Evolutionary conservation across 2,113 vertebrate genomes (phyloP).

Genomic region (Orthonyx spaldingii): DNA sequence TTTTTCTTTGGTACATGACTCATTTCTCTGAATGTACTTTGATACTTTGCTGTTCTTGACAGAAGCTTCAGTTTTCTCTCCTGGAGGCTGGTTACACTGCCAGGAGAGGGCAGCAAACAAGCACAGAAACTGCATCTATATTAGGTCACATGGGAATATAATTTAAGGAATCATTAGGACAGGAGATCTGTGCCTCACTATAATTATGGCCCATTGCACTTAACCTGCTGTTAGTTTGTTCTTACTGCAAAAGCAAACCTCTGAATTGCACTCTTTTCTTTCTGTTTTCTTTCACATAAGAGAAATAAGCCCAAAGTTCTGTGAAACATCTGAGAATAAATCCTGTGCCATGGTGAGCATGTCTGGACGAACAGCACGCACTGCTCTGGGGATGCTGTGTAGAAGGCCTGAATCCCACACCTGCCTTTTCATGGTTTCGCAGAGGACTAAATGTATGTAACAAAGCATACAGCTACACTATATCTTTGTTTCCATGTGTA

Average conservation of each 20-base stretch:
- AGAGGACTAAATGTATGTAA: background rate
- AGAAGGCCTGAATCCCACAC: background rate
- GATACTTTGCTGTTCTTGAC: background rate
- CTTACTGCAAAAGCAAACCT: background rate
- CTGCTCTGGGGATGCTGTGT: background rate
- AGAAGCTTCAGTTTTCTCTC: background rate
- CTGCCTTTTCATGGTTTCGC: background rate
- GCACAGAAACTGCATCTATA: background rate
- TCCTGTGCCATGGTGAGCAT: background rate
- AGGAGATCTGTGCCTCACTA: background rate
- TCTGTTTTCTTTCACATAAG: background rate
- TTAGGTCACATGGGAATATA: background rate
- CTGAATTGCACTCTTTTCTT: background rate
- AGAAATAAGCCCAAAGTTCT: background rate
- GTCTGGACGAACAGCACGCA: background rate
- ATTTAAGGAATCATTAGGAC: background rate
- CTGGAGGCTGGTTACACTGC: background rate
- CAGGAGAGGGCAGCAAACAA: conserved; percentile 17
- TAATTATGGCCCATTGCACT: background rate
- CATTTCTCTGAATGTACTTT: background rate
- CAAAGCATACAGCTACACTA: background rate
- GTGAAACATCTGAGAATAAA: background rate
- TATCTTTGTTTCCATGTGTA: background rate
- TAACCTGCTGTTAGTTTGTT: background rate
- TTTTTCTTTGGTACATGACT: background rate